Conservation (phyloP, 2,797 vertebrate species). For the Bovichtus variegatus region DNA sequence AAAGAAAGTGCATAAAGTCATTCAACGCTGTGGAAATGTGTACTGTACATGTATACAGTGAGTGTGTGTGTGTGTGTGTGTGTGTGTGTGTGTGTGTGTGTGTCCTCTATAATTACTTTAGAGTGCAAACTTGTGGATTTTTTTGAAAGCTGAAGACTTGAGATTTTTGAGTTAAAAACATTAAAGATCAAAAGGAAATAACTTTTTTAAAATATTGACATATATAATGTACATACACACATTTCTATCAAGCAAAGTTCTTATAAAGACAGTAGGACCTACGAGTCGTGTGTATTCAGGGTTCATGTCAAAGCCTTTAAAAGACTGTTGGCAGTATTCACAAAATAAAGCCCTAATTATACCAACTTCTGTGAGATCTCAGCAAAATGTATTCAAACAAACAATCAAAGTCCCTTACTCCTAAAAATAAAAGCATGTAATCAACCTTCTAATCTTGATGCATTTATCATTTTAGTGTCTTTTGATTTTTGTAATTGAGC, state of each 20-base stretch:
- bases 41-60: not conserved
- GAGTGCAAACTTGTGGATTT: not conserved
- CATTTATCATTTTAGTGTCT: not conserved
- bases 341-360: too few relatives aligned
- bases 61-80: not conserved
- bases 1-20: slow-evolving; percentile 26
- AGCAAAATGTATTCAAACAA: slow-evolving; percentile 29
- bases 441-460: not conserved
- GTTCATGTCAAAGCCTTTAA: not conserved
- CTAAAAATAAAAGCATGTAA: slow-evolving; percentile 18
- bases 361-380: too few relatives aligned
- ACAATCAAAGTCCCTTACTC: slow-evolving; percentile 21
- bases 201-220: not conserved
- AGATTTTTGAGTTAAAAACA: not conserved
- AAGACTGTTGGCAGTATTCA: not conserved
- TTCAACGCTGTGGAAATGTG: not conserved
- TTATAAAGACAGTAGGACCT: not conserved
- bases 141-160: not conserved
- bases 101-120: not conserved
- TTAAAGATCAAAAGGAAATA: not conserved
- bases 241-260: not conserved
- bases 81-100: not conserved
- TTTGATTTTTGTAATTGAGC: not conserved
- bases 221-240: not conserved
- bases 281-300: not conserved